These are phyloP conservation scores for Artemia franciscana DNA, from an alignment of 1,140 invertebrate genomes.

Conservation along the genomic window DNA sequence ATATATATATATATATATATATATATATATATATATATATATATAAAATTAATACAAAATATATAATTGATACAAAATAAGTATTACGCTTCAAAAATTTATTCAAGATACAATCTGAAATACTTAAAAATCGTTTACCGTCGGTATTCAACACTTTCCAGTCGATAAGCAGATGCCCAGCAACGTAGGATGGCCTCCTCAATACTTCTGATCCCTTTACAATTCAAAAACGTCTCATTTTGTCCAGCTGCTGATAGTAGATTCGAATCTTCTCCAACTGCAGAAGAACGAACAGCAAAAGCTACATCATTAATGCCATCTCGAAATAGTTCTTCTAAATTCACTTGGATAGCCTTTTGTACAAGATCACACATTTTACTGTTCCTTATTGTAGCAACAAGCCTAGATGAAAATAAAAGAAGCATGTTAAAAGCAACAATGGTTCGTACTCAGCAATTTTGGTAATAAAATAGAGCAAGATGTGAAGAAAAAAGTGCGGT, in stretches of 20 bases:
- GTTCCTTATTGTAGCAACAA: too few relatives aligned
- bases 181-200: conserved; percentile 34
- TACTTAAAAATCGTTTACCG: too few relatives aligned
- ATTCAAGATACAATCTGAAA: too few relatives aligned
- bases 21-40: too few relatives aligned
- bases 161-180: conserved; percentile 53
- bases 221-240: conserved; percentile 46
- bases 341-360: conserved; percentile 16
- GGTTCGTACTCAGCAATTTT: conserved; percentile 12
- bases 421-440: too few relatives aligned
- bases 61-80: too few relatives aligned
- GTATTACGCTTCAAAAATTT: too few relatives aligned
- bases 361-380: conserved; percentile 15
- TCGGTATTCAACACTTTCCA: conserved; percentile 45
- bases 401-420: too few relatives aligned
- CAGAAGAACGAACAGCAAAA: conserved; percentile 34
- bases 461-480: too few relatives aligned
- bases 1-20: too few relatives aligned
- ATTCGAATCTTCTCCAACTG: conserved; percentile 47
- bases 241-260: conserved; percentile 60
- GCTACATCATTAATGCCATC: conserved; percentile 9
- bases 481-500: too few relatives aligned
- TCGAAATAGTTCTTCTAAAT: conserved; percentile 16
- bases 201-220: conserved; percentile 24
- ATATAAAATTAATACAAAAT: too few relatives aligned